Evolutionary conservation across 2,888 invertebrate species (phyloP).

Genomic region (Pediacus dermestoides): DNA sequence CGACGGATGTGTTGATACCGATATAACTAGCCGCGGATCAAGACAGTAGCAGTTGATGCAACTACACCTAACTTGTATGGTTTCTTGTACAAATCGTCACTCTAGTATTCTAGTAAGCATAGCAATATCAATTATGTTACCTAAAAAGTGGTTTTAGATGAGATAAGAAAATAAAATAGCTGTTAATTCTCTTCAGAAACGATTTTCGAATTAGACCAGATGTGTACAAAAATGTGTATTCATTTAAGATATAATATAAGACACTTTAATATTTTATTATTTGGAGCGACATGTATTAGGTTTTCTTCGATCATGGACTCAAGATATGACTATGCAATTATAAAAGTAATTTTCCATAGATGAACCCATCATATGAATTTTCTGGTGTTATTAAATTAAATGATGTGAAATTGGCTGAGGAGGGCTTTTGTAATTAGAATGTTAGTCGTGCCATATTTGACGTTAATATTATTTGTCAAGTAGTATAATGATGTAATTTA

Average conservation of each 20-base stretch:
- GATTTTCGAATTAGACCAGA: slow-evolving; percentile 1
- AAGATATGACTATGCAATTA: too few species aligned
- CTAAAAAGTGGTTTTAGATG: too few species aligned
- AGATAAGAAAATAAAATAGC: not conserved
- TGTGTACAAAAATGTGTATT: not conserved
- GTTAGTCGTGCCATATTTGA: slow-evolving; percentile 15
- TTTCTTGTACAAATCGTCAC: slow-evolving; percentile 22
- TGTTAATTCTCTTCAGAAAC: not conserved
- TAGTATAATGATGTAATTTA: slow-evolving; percentile 33
- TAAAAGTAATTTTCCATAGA: too few species aligned
- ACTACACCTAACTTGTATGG: slow-evolving; percentile 17
- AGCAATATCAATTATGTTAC: too few species aligned
- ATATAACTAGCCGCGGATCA: slow-evolving; percentile 30
- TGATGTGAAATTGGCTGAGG: too few species aligned
- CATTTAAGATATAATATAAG: too few species aligned
- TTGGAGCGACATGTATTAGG: too few species aligned
- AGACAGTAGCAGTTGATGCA: slow-evolving; percentile 34
- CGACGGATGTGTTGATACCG: slow-evolving; percentile 32
- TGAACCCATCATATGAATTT: too few species aligned
- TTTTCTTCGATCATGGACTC: too few species aligned
- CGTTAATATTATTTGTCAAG: slow-evolving; percentile 33
- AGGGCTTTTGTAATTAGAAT: slow-evolving; percentile 1
- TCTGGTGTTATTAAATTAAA: too few species aligned
- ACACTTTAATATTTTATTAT: too few species aligned
- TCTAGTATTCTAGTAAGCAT: too few species aligned